Conservation (phyloP, 2,797 vertebrate genomes). For the Toxotes lorentzi region DNA sequence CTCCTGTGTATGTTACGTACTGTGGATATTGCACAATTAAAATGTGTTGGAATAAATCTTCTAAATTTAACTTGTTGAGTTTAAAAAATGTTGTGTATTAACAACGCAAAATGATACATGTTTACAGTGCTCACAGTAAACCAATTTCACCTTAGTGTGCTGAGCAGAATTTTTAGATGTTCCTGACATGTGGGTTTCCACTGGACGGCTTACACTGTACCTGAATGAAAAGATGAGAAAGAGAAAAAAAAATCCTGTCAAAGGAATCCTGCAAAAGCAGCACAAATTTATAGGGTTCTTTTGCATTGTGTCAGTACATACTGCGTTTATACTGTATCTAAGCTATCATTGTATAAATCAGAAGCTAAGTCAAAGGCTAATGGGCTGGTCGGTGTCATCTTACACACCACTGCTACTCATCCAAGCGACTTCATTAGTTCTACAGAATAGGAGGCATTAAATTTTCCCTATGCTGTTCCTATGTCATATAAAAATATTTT, state of each 20-base stretch:
- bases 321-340: not conserved
- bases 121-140: not conserved
- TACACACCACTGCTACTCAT: not conserved
- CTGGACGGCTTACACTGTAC: constrained; percentile 93
- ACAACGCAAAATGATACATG: not conserved
- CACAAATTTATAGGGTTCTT: not conserved
- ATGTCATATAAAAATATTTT: not conserved
- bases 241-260: not conserved
- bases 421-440: not conserved
- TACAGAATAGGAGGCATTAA: not conserved
- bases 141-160: constrained; percentile 87
- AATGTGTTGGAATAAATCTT: not conserved
- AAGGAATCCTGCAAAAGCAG: not conserved
- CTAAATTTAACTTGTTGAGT: not conserved
- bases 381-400: not conserved
- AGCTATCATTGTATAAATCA: not conserved
- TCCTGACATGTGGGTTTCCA: constrained; percentile 93
- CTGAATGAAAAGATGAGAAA: constrained; percentile 72
- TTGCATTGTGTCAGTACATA: not conserved
- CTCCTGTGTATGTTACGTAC: not conserved
- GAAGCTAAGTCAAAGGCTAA: not conserved
- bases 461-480: not conserved
- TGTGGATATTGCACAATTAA: not conserved
- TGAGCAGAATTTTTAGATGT: constrained; percentile 89
- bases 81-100: not conserved